Base-by-base conservation (phyloP, 2,113 vertebrate genomes). In the Tetrax tetrax region DNA sequence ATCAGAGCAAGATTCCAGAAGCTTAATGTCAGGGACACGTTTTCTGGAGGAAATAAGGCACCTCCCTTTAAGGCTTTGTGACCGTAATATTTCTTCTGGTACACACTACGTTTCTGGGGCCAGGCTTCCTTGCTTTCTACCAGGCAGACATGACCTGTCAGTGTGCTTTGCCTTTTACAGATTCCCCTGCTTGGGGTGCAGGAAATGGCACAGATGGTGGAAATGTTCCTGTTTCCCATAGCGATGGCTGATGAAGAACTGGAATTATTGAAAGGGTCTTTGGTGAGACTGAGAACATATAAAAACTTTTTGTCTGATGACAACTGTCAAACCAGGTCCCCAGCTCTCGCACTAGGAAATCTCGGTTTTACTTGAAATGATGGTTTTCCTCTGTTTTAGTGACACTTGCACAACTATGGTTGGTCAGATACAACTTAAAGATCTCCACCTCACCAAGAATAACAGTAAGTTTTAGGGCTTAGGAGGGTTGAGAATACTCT, bases 81-180 rank as follows among this genome's bases (percentile, higher is more conserved):
- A 38, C 77, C 20, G 17, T 10, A 37, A 1, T 15, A 4, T 53
- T 64, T 75, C 4, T 48, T 21, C 47, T 37, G 23, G 37, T 23
- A 43, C 20, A 4, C 6, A 15, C 15, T 35, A 37, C 1, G 0
- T 35, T 81, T n/a, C 63, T 43, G 59, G 50, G 19, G 7, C 2
- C 10, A 28, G 45, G 23, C 3, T 68, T 22, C 63, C 35, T 43
- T 27, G 15, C 37, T 37, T 31, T 89, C 61, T 51, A 12, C 18
- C 13, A 11, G 29, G 37, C 14, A 68, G 43, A 51, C 16, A 11
- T 17, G 4, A 19, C 23, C 51, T 50, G 12, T 41, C 43, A 33
- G 51, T 27, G 51, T 33, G 28, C 13, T 54, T 71, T 29, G 27
- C 19, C 24, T 91, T 24, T 53, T 65, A 24, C 14, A 60, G 56